Conservation (phyloP, 2,888 invertebrate species). For the Automeris io region DNA sequence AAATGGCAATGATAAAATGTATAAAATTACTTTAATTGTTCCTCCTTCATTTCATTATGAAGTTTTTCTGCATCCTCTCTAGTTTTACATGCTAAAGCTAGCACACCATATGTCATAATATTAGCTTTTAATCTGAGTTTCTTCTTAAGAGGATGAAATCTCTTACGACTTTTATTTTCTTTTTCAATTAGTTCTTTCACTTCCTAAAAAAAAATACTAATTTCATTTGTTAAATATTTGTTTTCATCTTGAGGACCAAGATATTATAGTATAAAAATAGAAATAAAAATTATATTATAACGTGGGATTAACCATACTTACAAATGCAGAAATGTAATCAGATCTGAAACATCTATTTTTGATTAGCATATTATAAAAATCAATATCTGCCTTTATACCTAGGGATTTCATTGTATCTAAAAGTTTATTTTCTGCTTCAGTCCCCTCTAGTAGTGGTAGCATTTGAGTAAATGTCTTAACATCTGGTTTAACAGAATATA, state of each 20-base stretch:
- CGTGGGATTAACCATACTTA: no score
- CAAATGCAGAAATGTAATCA: slow-evolving; percentile 83
- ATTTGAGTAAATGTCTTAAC: slow-evolving; percentile 88
- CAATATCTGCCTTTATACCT: slow-evolving; percentile 82
- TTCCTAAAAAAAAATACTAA: slow-evolving; percentile 47
- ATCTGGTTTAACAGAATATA: slow-evolving; percentile 81
- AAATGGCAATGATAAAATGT: no score
- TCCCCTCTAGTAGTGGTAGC: slow-evolving; percentile 82
- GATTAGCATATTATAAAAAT: slow-evolving; percentile 92
- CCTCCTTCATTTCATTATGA: slow-evolving; percentile 82
- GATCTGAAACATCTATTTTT: slow-evolving; percentile 84
- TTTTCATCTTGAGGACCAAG: no score
- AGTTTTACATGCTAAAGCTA: slow-evolving; percentile 86
- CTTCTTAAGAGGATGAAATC: slow-evolving; percentile 50
- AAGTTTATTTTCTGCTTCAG: slow-evolving; percentile 82
- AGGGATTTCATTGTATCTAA: slow-evolving; percentile 77
- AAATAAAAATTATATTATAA: no score
- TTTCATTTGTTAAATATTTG: not conserved
- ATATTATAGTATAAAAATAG: no score
- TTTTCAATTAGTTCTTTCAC: slow-evolving; percentile 75
- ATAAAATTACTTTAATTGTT: slow-evolving; percentile 76
- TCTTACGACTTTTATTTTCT: slow-evolving; percentile 52
- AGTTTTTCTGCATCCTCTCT: slow-evolving; percentile 80
- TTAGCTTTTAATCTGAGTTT: slow-evolving; percentile 78
- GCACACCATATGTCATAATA: slow-evolving; percentile 90